These are phyloP conservation scores for Anastrepha obliqua DNA, from an alignment of 1,140 invertebrate species.

Conservation along the genomic window DNA sequence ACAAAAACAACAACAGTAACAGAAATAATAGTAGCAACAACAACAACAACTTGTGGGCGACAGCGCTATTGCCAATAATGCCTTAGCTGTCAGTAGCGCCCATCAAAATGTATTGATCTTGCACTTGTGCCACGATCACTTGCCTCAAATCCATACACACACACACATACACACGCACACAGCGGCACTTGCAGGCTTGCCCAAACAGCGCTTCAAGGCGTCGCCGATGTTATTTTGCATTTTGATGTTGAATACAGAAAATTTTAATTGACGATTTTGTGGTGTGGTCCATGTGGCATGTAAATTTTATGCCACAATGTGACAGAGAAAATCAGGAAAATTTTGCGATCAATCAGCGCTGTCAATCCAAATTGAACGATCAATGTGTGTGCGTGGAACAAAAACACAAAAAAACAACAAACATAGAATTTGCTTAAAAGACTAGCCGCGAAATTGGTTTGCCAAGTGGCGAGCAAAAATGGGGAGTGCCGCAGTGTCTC, in stretches of 20 bases:
- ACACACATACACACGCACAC: background rate
- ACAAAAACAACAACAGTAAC: background rate
- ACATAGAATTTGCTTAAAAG: background rate
- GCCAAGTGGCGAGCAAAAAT: background rate
- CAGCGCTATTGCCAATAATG: background rate
- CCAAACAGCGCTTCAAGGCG: too few species aligned
- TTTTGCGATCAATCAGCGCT: slow-evolving; percentile 41
- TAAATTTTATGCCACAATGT: slow-evolving; percentile 3
- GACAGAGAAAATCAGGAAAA: slow-evolving; percentile 32
- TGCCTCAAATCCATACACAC: background rate
- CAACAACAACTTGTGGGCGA: background rate
- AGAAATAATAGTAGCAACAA: background rate
- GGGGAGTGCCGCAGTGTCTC: too few species aligned
- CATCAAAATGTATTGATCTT: slow-evolving; percentile 45
- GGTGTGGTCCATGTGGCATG: slow-evolving; percentile 15
- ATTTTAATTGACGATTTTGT: slow-evolving; percentile 18
- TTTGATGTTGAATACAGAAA: background rate
- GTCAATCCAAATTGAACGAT: slow-evolving; percentile 38
- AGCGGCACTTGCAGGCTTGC: background rate
- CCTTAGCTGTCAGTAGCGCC: background rate
- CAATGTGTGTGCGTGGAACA: background rate
- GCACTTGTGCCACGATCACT: slow-evolving; percentile 37
- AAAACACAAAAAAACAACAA: background rate
- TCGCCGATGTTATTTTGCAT: too few species aligned
- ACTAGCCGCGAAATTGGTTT: background rate